Conservation (phyloP, 2,797 vertebrate species). For the Darevskia mixta region DNA sequence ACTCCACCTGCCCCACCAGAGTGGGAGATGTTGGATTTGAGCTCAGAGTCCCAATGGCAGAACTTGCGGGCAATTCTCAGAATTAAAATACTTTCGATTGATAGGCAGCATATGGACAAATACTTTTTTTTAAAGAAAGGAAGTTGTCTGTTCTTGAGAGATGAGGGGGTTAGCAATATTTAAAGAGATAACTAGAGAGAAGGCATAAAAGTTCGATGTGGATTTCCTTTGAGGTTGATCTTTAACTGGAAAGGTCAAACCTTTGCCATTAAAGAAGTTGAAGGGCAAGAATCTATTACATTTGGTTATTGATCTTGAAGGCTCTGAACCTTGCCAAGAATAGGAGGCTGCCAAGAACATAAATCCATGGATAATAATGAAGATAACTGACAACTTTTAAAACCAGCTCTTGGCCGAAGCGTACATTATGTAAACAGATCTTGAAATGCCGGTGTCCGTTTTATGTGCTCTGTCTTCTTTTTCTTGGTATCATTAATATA, state of each 20-base stretch:
- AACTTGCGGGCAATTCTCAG: background rate
- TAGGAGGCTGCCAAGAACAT: background rate
- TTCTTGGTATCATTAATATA: conserved; percentile 24
- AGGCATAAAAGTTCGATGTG: conserved; percentile 19
- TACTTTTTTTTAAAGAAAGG: background rate
- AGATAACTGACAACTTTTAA: conserved; percentile 28
- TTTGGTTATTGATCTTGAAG: conserved; percentile 57
- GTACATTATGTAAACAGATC: background rate
- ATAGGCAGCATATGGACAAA: background rate
- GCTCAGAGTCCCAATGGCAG: background rate
- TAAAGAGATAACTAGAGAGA: conserved; percentile 3
- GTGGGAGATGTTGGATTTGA: background rate
- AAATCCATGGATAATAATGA: conserved; percentile 34
- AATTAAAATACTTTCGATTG: background rate
- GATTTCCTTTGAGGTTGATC: conserved; percentile 56
- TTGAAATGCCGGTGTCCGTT: background rate
- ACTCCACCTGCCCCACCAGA: background rate
- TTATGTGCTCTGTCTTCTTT: background rate
- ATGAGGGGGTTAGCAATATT: background rate
- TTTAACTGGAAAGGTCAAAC: conserved; percentile 65
- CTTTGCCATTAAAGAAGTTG: conserved; percentile 49
- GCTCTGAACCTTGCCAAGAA: conserved; percentile 43
- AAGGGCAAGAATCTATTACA: conserved; percentile 56
- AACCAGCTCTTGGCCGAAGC: background rate
- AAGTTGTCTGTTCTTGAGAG: background rate